These are phyloP conservation scores for Podarcis raffonei DNA, from an alignment of 2,113 vertebrate genomes.

Conservation along the genomic window DNA sequence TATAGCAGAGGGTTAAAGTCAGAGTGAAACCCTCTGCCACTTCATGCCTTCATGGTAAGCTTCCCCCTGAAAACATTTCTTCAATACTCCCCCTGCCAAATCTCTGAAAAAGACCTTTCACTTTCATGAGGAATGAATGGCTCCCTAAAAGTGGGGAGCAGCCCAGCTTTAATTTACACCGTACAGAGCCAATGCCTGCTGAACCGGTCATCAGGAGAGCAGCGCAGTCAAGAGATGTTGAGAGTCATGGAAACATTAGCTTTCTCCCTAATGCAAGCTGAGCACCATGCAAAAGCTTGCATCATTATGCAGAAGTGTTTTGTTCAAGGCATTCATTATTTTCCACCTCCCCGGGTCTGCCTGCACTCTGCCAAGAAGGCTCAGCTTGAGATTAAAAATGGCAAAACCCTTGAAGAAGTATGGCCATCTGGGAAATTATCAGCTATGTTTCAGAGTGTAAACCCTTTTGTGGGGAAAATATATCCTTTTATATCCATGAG, in stretches of 20 bases:
- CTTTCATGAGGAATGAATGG: neutral
- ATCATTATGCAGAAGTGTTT: conserved; percentile 22
- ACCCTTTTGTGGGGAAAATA: too few species aligned
- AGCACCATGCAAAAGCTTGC: neutral
- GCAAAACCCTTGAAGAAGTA: conserved; percentile 4
- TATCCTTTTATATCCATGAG: neutral
- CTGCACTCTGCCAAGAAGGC: conserved; percentile 5
- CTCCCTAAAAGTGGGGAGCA: neutral
- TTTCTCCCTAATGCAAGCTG: neutral
- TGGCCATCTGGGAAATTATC: conserved; percentile 7
- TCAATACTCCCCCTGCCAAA: too few species aligned
- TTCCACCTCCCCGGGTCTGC: neutral
- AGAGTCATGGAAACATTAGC: neutral
- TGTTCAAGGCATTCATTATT: conserved; percentile 6
- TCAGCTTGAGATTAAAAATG: conserved; percentile 20
- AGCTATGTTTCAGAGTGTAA: neutral
- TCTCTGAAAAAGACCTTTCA: neutral
- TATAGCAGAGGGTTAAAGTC: too few species aligned
- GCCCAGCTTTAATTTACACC: neutral
- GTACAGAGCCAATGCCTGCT: neutral
- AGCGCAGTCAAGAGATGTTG: neutral
- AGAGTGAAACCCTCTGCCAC: too few species aligned
- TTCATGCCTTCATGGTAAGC: too few species aligned
- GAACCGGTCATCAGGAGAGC: neutral
- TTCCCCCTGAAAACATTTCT: too few species aligned